Percentiles rank a stretch among this genome's conserved stretches.
Evolutionary conservation across 2,888 invertebrate species (phyloP).

Genomic region (Colostygia pectinataria): DNA sequence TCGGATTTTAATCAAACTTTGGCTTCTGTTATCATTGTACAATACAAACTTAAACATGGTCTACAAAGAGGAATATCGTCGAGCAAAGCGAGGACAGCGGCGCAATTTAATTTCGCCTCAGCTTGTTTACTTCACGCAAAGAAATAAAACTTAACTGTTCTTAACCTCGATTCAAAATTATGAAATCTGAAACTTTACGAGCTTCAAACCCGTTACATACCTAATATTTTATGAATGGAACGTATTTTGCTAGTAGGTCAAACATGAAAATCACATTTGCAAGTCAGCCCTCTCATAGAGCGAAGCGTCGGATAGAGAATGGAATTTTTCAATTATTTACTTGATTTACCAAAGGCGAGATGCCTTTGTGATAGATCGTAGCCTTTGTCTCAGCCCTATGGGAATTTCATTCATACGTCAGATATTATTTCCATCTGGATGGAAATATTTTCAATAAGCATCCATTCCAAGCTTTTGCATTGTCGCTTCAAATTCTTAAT

Average conservation of each 20-base stretch:
- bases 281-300: conserved; percentile 33
- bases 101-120: conserved; percentile 53
- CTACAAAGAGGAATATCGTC: conserved; percentile 39
- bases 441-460: conserved; percentile 74
- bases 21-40: conserved; percentile 36
- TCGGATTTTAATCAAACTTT: conserved; percentile 30
- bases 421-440: conserved; percentile 68
- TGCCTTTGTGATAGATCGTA: conserved; percentile 43
- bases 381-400: conserved; percentile 54
- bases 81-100: conserved; percentile 43
- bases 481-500: conserved; percentile 41
- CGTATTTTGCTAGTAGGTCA: conserved; percentile 26
- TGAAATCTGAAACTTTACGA: neutral
- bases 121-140: conserved; percentile 42
- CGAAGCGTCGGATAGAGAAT: conserved; percentile 27
- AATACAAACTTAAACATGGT: conserved; percentile 42
- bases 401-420: conserved; percentile 68
- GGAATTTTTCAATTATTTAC: conserved; percentile 55
- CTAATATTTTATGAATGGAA: conserved; percentile 20
- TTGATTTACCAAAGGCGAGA: conserved; percentile 43
- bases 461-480: conserved; percentile 48
- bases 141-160: conserved; percentile 42
- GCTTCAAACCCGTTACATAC: neutral
- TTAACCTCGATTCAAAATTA: conserved; percentile 11
- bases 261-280: conserved; percentile 36